Evolutionary conservation across 1,140 invertebrate genomes (phyloP).

Genomic region (Drosophila neocordata): DNA sequence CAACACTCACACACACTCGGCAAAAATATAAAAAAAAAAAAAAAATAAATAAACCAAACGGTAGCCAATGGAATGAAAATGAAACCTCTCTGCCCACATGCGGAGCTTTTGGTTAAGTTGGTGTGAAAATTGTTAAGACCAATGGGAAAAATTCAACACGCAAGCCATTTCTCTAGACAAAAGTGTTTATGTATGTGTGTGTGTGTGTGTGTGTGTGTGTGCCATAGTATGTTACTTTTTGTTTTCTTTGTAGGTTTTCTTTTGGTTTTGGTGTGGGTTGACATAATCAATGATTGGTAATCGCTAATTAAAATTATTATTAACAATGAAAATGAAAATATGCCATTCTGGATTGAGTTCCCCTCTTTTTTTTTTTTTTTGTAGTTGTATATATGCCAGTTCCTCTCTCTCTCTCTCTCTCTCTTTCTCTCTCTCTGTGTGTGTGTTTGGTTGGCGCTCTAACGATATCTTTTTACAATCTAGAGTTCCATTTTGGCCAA

Average conservation of each 20-base stretch:
- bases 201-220: conserved; percentile 37
- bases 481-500: conserved; percentile 63
- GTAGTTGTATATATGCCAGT: not conserved
- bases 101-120: conserved; percentile 38
- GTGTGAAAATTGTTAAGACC: conserved; percentile 48
- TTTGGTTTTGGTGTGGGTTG: conserved; percentile 30
- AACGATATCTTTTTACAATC: conserved; percentile 8
- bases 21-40: too few species aligned
- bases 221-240: too few species aligned
- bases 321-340: conserved; percentile 72
- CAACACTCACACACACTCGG: too few species aligned
- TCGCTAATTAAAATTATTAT: conserved; percentile 76
- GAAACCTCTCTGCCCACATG: conserved; percentile 62
- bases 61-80: conserved; percentile 33
- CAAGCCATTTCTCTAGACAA: conserved; percentile 33
- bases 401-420: not conserved
- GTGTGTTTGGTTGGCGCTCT: not conserved
- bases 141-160: conserved; percentile 52
- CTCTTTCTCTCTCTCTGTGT: not conserved
- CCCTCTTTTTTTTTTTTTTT: too few species aligned
- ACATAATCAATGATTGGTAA: conserved; percentile 74
- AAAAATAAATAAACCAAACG: conserved; percentile 20
- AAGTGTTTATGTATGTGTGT: conserved; percentile 35
- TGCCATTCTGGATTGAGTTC: conserved; percentile 57
- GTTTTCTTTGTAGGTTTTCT: too few species aligned